Evolutionary conservation across 2,888 invertebrate species (phyloP).

Genomic region (Selenia dentaria): DNA sequence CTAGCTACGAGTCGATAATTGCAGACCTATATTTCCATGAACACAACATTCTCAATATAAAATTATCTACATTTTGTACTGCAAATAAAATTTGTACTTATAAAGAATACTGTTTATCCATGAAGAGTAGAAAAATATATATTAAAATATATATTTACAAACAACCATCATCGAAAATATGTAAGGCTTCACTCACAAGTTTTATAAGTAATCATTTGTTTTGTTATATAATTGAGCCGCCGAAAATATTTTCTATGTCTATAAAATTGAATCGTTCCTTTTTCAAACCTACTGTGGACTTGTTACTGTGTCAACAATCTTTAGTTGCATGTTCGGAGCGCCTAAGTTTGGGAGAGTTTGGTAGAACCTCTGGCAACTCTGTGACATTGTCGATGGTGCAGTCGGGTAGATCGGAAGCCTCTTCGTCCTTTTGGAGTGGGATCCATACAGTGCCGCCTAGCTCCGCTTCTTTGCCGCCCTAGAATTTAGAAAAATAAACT

Average conservation of each 20-base stretch:
- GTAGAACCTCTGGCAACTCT: slow-evolving; percentile 86
- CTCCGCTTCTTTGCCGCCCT: slow-evolving; percentile 91
- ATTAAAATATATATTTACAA: slow-evolving; percentile 4
- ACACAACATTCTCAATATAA: slow-evolving; percentile 40
- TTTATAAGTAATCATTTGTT: not conserved
- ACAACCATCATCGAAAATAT: slow-evolving; percentile 5
- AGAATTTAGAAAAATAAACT: slow-evolving; percentile 6
- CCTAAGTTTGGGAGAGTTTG: slow-evolving; percentile 77
- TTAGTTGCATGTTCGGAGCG: slow-evolving; percentile 43
- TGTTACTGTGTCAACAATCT: slow-evolving; percentile 25
- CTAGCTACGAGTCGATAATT: slow-evolving; percentile 8
- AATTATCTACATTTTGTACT: slow-evolving; percentile 24
- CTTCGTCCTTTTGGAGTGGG: slow-evolving; percentile 83
- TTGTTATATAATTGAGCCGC: slow-evolving; percentile 4
- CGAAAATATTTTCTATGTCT: slow-evolving; percentile 1
- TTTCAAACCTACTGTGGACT: slow-evolving; percentile 2
- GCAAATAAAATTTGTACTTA: slow-evolving; percentile 37
- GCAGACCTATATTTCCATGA: slow-evolving; percentile 40
- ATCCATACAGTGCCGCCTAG: slow-evolving; percentile 93
- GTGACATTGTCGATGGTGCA: slow-evolving; percentile 87
- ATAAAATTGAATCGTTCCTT: not conserved
- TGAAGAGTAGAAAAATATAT: slow-evolving; percentile 19
- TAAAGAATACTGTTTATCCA: slow-evolving; percentile 43
- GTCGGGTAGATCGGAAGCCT: slow-evolving; percentile 84
- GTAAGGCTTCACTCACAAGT: slow-evolving; percentile 7